Conservation (phyloP, 2,888 invertebrate genomes). For the Dorcus hopei region DNA sequence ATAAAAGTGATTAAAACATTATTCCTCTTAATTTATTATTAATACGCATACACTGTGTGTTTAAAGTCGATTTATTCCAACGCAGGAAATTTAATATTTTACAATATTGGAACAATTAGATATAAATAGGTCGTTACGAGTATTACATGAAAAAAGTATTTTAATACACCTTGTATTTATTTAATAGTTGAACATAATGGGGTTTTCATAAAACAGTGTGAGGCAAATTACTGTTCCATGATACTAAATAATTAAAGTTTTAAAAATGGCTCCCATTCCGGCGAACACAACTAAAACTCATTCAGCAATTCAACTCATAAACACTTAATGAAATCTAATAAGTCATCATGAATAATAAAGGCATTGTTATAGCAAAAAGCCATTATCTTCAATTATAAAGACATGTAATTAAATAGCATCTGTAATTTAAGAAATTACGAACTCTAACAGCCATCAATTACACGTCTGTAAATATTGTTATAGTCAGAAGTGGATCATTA, state of each 20-base stretch:
- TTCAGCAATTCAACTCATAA: neutral
- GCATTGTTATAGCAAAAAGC: slow-evolving; percentile 8
- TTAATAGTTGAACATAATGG: too few species aligned
- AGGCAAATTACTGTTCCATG: neutral
- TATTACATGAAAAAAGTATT: too few species aligned
- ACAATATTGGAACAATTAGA: too few species aligned
- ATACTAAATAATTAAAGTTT: neutral
- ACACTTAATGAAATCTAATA: slow-evolving; percentile 1
- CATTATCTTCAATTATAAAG: slow-evolving; percentile 4
- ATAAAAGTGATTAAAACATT: too few species aligned
- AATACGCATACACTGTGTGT: too few species aligned
- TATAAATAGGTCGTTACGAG: too few species aligned
- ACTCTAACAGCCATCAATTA: slow-evolving; percentile 1
- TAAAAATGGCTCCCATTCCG: neutral
- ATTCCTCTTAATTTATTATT: too few species aligned
- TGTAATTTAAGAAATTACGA: slow-evolving; percentile 6
- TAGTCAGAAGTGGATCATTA: neutral
- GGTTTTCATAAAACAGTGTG: neutral
- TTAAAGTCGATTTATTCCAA: too few species aligned
- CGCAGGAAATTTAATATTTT: too few species aligned
- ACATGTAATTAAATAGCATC: slow-evolving; percentile 4
- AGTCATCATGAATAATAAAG: slow-evolving; percentile 4
- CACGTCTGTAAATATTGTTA: slow-evolving; percentile 5
- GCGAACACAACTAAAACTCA: neutral
- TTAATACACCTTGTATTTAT: too few species aligned